Evolutionary conservation across 2,113 vertebrate genomes (phyloP).

Genomic region (Peromyscus californicus): DNA sequence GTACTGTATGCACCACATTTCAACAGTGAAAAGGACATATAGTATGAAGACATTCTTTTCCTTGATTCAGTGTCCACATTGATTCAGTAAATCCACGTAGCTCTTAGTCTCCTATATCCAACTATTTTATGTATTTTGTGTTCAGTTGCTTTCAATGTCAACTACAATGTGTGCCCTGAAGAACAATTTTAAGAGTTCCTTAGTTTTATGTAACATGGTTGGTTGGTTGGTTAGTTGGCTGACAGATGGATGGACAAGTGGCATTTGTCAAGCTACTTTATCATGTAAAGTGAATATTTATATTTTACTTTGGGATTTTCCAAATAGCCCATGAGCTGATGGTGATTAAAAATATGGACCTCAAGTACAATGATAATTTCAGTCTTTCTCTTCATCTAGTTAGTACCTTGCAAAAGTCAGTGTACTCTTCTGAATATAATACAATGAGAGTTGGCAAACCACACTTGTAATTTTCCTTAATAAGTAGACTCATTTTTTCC

Average conservation of each 20-base stretch:
- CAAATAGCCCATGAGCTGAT: neutral
- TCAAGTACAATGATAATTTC: neutral
- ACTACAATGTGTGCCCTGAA: neutral
- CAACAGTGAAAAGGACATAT: neutral
- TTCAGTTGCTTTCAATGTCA: neutral
- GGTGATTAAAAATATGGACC: neutral
- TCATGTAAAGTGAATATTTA: neutral
- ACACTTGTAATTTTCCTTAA: conserved; percentile 33
- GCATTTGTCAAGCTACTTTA: neutral
- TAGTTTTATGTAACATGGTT: neutral
- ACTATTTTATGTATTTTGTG: neutral
- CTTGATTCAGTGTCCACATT: conserved; percentile 13
- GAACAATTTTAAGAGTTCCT: neutral
- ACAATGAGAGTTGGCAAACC: neutral
- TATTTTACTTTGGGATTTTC: neutral
- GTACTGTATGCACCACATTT: neutral
- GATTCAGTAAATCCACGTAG: neutral
- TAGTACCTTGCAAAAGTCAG: neutral
- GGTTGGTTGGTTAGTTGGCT: neutral
- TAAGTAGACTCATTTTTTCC: conserved; percentile 34
- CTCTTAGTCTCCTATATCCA: neutral
- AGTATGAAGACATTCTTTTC: neutral
- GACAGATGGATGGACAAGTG: neutral
- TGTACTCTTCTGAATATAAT: neutral
- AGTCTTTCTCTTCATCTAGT: neutral